A percentile compares a stretch with the other conserved stretches of the same genome.
Conservation (phyloP, 2,888 invertebrate species). For the Dioctria linearis region DNA sequence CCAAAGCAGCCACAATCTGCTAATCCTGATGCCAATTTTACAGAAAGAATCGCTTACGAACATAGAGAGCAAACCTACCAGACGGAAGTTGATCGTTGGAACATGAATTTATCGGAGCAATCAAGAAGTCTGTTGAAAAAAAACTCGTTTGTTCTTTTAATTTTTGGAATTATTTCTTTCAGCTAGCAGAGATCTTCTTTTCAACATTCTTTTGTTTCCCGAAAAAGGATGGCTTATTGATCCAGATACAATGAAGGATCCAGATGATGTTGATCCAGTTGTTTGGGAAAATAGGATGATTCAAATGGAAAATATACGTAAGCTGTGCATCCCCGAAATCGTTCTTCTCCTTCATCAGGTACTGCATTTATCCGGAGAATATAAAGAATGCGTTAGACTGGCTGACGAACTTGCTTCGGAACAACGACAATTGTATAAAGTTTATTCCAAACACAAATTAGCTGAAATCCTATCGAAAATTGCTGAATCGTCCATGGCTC, state of each 20-base stretch:
- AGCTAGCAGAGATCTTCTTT: conserved; percentile 84
- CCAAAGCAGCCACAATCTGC: conserved; percentile 80
- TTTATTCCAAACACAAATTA: conserved; percentile 84
- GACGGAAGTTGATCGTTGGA: conserved; percentile 85
- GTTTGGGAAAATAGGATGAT: conserved; percentile 74
- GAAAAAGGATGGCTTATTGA: conserved; percentile 93
- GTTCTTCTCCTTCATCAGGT: conserved; percentile 85
- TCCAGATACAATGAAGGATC: conserved; percentile 73
- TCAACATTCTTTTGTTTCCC: conserved; percentile 90
- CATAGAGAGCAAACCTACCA: conserved; percentile 86
- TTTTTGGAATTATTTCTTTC: conserved; percentile 60
- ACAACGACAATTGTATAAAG: conserved; percentile 84
- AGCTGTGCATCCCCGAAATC: conserved; percentile 88
- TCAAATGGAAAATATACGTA: conserved; percentile 83
- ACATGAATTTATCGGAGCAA: conserved; percentile 79
- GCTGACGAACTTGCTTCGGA: conserved; percentile 87
- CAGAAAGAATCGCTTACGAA: conserved; percentile 90
- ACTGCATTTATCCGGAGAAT: conserved; percentile 81
- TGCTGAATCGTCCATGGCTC: conserved; percentile 82
- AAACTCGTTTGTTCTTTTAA: background rate
- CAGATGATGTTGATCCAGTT: conserved; percentile 70
- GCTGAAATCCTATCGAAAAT: conserved; percentile 83
- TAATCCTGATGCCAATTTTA: conserved; percentile 79
- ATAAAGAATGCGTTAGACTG: conserved; percentile 84
- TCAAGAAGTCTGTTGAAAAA: conserved; percentile 74